Conservation (phyloP, 1,140 invertebrate species). For the Apis cerana region DNA sequence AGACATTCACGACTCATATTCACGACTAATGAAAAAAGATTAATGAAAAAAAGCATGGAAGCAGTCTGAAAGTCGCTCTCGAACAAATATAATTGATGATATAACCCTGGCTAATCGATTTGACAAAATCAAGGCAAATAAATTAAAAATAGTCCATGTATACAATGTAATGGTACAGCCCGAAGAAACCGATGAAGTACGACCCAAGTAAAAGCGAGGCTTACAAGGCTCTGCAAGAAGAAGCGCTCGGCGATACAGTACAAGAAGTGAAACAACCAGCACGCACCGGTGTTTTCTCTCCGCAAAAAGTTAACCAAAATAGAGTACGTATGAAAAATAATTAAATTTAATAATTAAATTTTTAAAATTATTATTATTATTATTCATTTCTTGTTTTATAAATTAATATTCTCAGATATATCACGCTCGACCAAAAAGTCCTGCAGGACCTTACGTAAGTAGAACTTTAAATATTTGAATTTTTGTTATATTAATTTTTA, state of each 20-base stretch:
- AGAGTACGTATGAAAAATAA: slow-evolving; percentile 64
- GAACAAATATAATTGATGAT: slow-evolving; percentile 66
- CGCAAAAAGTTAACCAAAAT: slow-evolving; percentile 81
- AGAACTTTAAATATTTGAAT: slow-evolving; percentile 15
- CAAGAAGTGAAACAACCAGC: slow-evolving; percentile 87
- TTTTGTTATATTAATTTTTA: not conserved
- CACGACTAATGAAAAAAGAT: slow-evolving; percentile 12
- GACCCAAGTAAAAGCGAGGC: slow-evolving; percentile 93
- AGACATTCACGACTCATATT: too few species aligned
- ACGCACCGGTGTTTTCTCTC: slow-evolving; percentile 88
- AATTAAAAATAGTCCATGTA: slow-evolving; percentile 61
- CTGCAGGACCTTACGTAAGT: slow-evolving; percentile 74
- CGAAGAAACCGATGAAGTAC: slow-evolving; percentile 87
- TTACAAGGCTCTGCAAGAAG: slow-evolving; percentile 91
- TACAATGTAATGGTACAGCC: slow-evolving; percentile 69
- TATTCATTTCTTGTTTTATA: not conserved
- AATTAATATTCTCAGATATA: slow-evolving; percentile 55
- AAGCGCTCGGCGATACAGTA: slow-evolving; percentile 83
- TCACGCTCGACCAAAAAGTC: slow-evolving; percentile 70
- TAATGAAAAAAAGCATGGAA: slow-evolving; percentile 34
- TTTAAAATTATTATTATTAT: too few species aligned
- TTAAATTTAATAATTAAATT: not conserved
- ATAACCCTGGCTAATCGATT: slow-evolving; percentile 68
- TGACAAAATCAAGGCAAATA: slow-evolving; percentile 54
- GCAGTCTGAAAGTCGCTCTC: slow-evolving; percentile 58